Conservation (phyloP, 2,113 vertebrate genomes). For the human region DNA sequence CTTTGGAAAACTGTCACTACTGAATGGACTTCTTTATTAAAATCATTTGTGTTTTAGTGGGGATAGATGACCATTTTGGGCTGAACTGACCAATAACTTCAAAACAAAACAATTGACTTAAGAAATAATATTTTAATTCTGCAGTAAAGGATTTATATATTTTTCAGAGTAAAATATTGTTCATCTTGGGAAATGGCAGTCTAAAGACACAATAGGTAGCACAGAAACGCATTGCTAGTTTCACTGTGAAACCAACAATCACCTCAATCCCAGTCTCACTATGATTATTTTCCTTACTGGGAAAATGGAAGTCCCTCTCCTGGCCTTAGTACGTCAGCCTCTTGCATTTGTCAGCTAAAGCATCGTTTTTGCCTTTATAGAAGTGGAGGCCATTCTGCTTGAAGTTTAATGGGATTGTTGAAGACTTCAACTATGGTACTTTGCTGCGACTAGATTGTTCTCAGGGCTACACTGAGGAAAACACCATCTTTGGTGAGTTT, state of each 20-base stretch:
- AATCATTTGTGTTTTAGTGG: conserved; percentile 21
- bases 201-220: background rate
- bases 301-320: background rate
- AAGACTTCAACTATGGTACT: conserved; percentile 97
- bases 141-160: conserved; percentile 24
- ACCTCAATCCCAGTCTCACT: background rate
- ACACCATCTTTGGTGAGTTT: conserved; percentile 91
- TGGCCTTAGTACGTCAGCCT: background rate
- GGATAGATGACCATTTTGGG: background rate
- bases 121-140: conserved; percentile 52
- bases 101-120: conserved; percentile 25
- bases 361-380: conserved; percentile 37
- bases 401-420: conserved; percentile 89
- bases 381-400: conserved; percentile 78
- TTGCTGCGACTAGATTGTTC: conserved; percentile 91
- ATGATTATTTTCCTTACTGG: background rate
- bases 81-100: background rate
- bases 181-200: background rate
- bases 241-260: background rate
- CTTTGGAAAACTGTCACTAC: conserved; percentile 37
- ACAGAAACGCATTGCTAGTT: background rate
- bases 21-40: background rate
- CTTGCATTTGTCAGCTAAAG: background rate
- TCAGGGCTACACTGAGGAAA: conserved; percentile 91
- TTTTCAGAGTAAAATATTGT: conserved; percentile 32